phyloP scores from a whole-genome alignment of 2,888 invertebrate species.

The Amphipyra tragopoginis region DNA sequence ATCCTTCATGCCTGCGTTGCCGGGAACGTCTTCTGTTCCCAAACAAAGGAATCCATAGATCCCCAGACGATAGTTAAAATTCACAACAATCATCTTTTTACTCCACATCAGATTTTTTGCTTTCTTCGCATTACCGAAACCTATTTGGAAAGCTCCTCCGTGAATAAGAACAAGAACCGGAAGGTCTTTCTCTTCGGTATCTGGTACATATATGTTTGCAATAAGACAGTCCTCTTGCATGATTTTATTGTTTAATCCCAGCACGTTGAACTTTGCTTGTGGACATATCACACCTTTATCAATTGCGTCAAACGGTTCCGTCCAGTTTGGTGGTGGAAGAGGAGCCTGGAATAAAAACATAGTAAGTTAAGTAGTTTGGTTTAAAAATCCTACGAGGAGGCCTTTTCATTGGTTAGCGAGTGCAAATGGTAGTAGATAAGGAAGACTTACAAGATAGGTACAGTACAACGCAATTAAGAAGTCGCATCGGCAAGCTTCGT shows the following conservation, averaged over 20 bases:
- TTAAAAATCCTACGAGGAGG: too few species aligned
- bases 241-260: neutral
- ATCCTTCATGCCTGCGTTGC: conserved; percentile 77
- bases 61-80: conserved; percentile 70
- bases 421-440: too few species aligned
- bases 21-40: conserved; percentile 67
- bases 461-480: too few species aligned
- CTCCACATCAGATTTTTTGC: conserved; percentile 52
- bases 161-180: conserved; percentile 68
- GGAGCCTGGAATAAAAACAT: conserved; percentile 61
- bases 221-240: conserved; percentile 73
- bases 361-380: too few species aligned
- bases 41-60: conserved; percentile 69
- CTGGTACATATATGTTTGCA: conserved; percentile 77
- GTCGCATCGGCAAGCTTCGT: too few species aligned
- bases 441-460: too few species aligned
- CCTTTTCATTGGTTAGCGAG: too few species aligned
- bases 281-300: conserved; percentile 64
- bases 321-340: conserved; percentile 63
- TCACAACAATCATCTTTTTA: conserved; percentile 62
- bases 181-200: conserved; percentile 62
- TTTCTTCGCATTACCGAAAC: conserved; percentile 50
- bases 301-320: conserved; percentile 57
- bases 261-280: conserved; percentile 39
- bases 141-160: conserved; percentile 65